phyloP scores from a whole-genome alignment of 2,888 invertebrate species.

The Hesperia comma region DNA sequence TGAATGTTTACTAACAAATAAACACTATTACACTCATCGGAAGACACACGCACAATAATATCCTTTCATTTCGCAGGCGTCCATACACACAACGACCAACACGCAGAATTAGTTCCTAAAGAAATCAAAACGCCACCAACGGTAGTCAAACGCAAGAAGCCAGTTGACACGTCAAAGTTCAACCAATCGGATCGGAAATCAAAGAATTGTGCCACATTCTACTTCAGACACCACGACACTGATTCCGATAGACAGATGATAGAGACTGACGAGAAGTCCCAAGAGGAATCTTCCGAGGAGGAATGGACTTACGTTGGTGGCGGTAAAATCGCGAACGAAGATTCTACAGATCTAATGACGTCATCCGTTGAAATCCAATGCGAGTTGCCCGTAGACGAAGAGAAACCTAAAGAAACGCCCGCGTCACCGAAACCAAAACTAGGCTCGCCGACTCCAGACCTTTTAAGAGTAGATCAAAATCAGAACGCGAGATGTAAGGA shows the following conservation, averaged over 20 bases:
- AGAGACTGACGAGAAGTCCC: constrained; percentile 75
- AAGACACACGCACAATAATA: constrained; percentile 39
- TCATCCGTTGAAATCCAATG: constrained; percentile 80
- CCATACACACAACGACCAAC: constrained; percentile 55
- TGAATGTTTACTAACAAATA: constrained; percentile 53
- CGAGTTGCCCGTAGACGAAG: constrained; percentile 67
- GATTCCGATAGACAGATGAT: constrained; percentile 90
- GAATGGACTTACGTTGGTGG: constrained; percentile 88
- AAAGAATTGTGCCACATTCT: constrained; percentile 92
- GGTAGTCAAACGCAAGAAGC: constrained; percentile 79
- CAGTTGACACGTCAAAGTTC: constrained; percentile 84
- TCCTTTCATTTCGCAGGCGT: constrained; percentile 57
- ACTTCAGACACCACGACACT: constrained; percentile 94
- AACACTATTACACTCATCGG: constrained; percentile 41
- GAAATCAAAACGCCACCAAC: constrained; percentile 72
- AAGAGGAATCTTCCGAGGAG: constrained; percentile 78
- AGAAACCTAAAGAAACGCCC: constrained; percentile 56
- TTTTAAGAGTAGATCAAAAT: constrained; percentile 77
- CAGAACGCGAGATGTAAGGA: constrained; percentile 83
- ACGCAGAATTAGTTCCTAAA: constrained; percentile 53
- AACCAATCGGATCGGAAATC: constrained; percentile 90
- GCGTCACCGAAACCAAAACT: constrained; percentile 66
- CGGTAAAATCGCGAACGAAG: constrained; percentile 72
- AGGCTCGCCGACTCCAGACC: constrained; percentile 74
- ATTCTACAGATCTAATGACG: constrained; percentile 79